Percentiles rank a stretch among this genome's conserved stretches.
phyloP scores from a whole-genome alignment of 2,797 vertebrate species.

The Taeniopygia guttata region DNA sequence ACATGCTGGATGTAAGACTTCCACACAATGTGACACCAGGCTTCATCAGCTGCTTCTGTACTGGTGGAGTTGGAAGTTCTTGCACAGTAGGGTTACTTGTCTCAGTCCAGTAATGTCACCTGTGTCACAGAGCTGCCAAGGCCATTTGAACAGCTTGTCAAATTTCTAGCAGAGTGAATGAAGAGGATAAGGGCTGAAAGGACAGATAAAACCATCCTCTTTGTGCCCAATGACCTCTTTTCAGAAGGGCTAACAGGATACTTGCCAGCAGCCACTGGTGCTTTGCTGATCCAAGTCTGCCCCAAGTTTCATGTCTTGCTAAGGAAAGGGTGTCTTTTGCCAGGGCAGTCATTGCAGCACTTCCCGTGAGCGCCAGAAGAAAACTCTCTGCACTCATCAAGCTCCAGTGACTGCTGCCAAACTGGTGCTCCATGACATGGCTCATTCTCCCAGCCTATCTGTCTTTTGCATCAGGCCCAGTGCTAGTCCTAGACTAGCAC shows the following conservation, averaged over 20 bases:
- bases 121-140: not conserved
- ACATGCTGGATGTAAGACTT: not conserved
- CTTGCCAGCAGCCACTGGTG: not conserved
- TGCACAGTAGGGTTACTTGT: not conserved
- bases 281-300: not conserved
- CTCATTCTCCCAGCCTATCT: not conserved
- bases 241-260: not conserved
- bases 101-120: not conserved
- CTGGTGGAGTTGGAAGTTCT: not conserved
- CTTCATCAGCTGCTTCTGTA: not conserved
- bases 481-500: not conserved
- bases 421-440: rapidly evolving
- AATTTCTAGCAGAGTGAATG: not conserved
- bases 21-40: not conserved
- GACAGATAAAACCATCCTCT: not conserved
- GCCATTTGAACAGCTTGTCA: not conserved
- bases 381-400: not conserved
- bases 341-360: not conserved
- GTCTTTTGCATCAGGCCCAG: not conserved
- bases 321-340: not conserved
- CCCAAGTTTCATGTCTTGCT: not conserved
- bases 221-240: not conserved
- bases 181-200: not conserved
- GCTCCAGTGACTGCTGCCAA: not conserved
- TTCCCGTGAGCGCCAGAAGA: not conserved